Evolutionary conservation across 2,797 vertebrate species (phyloP).

Genomic region (Falco novaeseelandiae): DNA sequence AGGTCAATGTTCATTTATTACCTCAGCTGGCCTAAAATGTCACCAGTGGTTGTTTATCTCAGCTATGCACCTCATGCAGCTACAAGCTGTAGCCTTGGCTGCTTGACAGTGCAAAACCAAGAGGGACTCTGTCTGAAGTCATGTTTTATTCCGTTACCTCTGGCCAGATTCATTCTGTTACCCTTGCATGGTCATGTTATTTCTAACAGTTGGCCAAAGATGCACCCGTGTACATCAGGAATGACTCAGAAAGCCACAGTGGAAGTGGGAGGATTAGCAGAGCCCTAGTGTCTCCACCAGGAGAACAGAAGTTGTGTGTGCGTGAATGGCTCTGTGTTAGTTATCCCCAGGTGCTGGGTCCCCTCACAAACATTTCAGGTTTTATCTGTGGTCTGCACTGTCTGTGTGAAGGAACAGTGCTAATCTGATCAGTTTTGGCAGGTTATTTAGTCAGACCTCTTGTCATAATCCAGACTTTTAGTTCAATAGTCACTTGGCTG

Average conservation of each 20-base stretch:
- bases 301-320: not conserved
- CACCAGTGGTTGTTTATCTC: constrained; percentile 55
- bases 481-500: not conserved
- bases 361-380: not conserved
- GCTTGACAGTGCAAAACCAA: constrained; percentile 43
- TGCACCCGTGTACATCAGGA: not conserved
- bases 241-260: not conserved
- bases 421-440: not conserved
- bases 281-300: not conserved
- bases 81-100: constrained; percentile 32
- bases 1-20: constrained; percentile 53
- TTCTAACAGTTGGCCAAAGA: not conserved
- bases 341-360: not conserved
- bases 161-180: not conserved
- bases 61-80: constrained; percentile 22
- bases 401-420: not conserved
- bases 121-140: constrained; percentile 44
- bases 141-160: constrained; percentile 11
- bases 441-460: not conserved
- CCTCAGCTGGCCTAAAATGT: constrained; percentile 49
- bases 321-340: not conserved
- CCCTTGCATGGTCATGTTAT: not conserved
- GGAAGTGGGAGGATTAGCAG: not conserved
- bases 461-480: not conserved
- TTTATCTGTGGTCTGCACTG: not conserved